Conservation (phyloP, 64 coral and sea anemone species). For the Actinia equina region DNA sequence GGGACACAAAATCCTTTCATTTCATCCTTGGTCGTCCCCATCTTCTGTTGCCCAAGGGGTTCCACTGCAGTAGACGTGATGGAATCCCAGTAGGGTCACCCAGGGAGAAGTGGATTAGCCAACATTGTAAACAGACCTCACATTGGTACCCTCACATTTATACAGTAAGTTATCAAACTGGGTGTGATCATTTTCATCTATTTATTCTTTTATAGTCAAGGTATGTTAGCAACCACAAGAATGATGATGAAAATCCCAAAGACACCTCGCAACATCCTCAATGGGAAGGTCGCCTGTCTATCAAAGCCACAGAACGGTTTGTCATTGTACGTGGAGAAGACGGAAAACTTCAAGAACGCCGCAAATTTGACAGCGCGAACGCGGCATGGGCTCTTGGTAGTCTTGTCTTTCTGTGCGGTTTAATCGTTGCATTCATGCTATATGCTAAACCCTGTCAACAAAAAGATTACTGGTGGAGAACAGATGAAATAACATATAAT, state of each 20-base stretch:
- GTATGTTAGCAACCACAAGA: neutral
- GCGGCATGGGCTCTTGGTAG: constrained; percentile 92
- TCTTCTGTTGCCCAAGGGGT: too few species aligned
- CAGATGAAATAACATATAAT: constrained; percentile 55
- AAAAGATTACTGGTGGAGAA: constrained; percentile 86
- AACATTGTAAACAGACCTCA: too few species aligned
- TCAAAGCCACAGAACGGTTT: constrained; percentile 60
- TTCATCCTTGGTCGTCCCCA: too few species aligned
- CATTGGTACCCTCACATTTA: too few species aligned
- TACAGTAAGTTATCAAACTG: neutral
- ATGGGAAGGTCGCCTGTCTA: constrained; percentile 38
- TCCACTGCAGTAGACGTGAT: too few species aligned
- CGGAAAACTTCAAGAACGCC: constrained; percentile 7
- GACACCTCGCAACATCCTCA: neutral
- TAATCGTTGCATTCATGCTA: constrained; percentile 66
- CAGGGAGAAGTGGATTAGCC: too few species aligned
- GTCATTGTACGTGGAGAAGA: constrained; percentile 59
- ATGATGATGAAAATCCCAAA: neutral
- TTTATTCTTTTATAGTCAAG: neutral
- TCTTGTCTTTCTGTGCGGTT: constrained; percentile 74
- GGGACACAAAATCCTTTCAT: too few species aligned
- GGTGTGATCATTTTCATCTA: neutral
- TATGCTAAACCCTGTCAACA: constrained; percentile 87
- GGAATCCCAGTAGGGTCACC: too few species aligned
- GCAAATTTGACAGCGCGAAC: constrained; percentile 76